Percentiles rank a stretch among this genome's conserved stretches.
Evolutionary conservation across 2,888 invertebrate species (phyloP).

Genomic region (Drosophila planitibia): DNA sequence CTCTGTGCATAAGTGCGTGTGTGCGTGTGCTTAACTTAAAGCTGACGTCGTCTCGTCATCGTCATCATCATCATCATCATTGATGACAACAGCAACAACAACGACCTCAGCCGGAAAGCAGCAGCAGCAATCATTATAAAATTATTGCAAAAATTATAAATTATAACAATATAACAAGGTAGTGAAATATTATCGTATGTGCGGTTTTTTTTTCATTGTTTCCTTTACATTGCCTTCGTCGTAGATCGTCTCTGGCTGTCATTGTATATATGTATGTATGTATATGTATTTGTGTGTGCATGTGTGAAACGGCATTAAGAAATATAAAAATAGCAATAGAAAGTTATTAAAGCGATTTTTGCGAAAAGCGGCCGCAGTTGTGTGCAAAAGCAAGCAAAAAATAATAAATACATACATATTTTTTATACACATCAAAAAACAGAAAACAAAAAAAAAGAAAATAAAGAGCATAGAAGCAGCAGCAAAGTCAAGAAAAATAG

Average conservation of each 20-base stretch:
- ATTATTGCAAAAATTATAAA: constrained; percentile 54
- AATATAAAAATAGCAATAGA: constrained; percentile 80
- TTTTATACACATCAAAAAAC: constrained; percentile 35
- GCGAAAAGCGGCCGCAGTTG: constrained; percentile 47
- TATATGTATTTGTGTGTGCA: neutral
- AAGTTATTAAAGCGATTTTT: constrained; percentile 76
- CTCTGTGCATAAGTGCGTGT: constrained; percentile 36
- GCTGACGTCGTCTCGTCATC: constrained; percentile 60
- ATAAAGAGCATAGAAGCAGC: constrained; percentile 33
- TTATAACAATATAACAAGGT: constrained; percentile 54
- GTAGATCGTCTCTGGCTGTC: constrained; percentile 32
- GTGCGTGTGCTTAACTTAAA: constrained; percentile 64
- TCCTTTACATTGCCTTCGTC: constrained; percentile 38
- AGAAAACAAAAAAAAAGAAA: constrained; percentile 27
- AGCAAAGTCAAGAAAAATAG: constrained; percentile 72
- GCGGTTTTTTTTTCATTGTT: constrained; percentile 52
- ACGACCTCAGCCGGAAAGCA: constrained; percentile 7
- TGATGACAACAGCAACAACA: constrained; percentile 24
- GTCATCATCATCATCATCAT: constrained; percentile 30
- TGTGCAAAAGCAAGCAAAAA: constrained; percentile 48
- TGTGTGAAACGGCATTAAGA: constrained; percentile 50
- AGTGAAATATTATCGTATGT: constrained; percentile 68
- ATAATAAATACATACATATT: constrained; percentile 40
- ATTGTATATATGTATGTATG: constrained; percentile 29
- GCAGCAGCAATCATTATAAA: constrained; percentile 26